Evolutionary conservation across 2,797 vertebrate genomes (phyloP).

Genomic region (Rhinella marina): DNA sequence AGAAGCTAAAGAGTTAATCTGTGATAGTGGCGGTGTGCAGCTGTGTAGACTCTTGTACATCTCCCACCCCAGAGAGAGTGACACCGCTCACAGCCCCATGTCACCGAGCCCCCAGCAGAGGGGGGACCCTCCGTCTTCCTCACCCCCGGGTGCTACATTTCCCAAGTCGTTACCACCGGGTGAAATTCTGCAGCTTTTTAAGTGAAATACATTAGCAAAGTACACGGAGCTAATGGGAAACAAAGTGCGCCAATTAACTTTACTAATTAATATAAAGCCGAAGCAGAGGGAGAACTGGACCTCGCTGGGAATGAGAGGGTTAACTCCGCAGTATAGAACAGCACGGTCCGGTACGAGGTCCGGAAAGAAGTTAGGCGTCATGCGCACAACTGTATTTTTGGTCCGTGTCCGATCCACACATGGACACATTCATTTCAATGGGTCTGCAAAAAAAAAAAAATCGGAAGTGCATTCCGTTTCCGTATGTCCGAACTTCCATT

Average conservation of each 20-base stretch:
- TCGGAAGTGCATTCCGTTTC: too few species aligned
- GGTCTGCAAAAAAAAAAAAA: too few species aligned
- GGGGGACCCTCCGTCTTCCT: background rate
- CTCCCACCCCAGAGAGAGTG: constrained; percentile 3
- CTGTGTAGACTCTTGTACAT: constrained; percentile 36
- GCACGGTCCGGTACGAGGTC: too few species aligned
- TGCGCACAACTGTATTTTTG: too few species aligned
- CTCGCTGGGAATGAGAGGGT: background rate
- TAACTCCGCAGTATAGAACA: too few species aligned
- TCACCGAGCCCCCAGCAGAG: background rate
- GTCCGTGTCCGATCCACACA: too few species aligned
- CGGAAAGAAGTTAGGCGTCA: too few species aligned
- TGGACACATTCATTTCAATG: too few species aligned
- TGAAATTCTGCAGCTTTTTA: constrained; percentile 79
- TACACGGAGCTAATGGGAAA: constrained; percentile 82
- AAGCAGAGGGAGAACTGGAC: too few species aligned
- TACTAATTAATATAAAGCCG: constrained; percentile 65
- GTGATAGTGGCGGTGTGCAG: background rate
- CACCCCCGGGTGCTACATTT: constrained; percentile 77
- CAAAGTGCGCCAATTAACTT: constrained; percentile 75
- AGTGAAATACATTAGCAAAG: constrained; percentile 79
- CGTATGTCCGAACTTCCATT: too few species aligned
- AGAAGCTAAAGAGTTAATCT: background rate
- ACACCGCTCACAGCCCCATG: background rate
- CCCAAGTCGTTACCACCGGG: constrained; percentile 79